Evolutionary conservation across 1,140 invertebrate genomes (phyloP), one percentile per base, ranked within the genome.

Genomic region (Goniozus legneri): DNA sequence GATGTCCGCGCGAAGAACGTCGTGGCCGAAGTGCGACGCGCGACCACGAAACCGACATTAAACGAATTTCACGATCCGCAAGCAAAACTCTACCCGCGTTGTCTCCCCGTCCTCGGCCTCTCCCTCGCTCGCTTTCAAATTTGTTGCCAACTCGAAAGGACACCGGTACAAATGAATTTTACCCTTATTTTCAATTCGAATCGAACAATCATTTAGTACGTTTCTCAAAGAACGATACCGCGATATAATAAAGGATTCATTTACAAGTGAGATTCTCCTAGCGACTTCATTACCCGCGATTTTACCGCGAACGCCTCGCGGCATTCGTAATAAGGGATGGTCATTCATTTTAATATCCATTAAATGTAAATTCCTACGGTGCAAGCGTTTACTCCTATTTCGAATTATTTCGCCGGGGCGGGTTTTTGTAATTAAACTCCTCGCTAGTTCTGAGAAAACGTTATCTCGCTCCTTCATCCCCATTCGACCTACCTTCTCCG

Each of bases 341-440:
- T 72, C 69, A 74, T 74, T 74, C 69, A 74, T 74, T 75, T 73
- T 72, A 73, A 75, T 75, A 72, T 75, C 70, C 67, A 74, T 71
- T 74, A 72, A 74, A 73, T 74, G 68, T 65, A 71, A 73, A 75
- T 74, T 60, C 64, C 64, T 52, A 27, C 58, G 64, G 64, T 67
- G 62, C 68, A 65, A 69, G 65, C 67, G 67, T 72, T 73, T 69
- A 66, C 61, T 68, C 66, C 61, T 64, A 70, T 69, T 67, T 67
- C 68, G 66, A 69, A 63, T 67, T 67, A 66, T 73, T 73, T 70
- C 60, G 52, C 52, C 50, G 65, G 56, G 54, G 53, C 58, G 35
- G n/a, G n/a, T n/a, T n/a, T n/a, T 47, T 48, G 48, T 58, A 62
- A 62, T 60, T 52, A 60, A 64, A 54, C 57, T 55, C 57, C 52